These are phyloP conservation scores for Hirundo rustica DNA, from an alignment of 2,797 vertebrate species.

Conservation along the genomic window DNA sequence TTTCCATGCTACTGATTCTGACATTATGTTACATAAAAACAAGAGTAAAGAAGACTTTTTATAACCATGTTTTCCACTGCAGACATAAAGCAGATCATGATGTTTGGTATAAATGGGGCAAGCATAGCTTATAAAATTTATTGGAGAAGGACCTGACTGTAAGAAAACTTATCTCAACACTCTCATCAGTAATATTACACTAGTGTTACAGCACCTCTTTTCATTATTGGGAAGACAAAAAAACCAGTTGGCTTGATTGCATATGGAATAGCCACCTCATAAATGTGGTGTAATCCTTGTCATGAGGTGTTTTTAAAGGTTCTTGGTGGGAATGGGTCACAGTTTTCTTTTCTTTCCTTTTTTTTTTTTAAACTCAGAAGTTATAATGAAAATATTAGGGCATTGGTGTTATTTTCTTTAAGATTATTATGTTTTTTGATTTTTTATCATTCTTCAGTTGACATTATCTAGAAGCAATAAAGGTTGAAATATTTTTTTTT, in stretches of 20 bases:
- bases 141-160: neutral
- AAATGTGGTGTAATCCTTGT: constrained; percentile 30
- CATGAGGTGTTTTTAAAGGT: neutral
- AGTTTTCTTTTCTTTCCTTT: neutral
- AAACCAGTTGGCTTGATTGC: neutral
- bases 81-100: constrained; percentile 12
- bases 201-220: neutral
- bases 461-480: neutral
- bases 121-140: neutral
- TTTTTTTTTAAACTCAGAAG: neutral
- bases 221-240: neutral
- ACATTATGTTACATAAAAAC: constrained; percentile 22
- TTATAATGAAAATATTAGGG: neutral
- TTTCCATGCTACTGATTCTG: constrained; percentile 45
- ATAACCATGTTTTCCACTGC: neutral
- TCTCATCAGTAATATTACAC: constrained; percentile 5
- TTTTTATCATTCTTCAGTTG: neutral
- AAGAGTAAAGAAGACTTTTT: neutral
- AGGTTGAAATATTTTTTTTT: neutral
- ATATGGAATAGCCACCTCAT: constrained; percentile 21
- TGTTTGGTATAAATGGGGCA: neutral
- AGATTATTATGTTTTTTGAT: neutral
- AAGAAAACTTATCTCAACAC: neutral
- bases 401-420: neutral
- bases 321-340: neutral